Evolutionary conservation across 2,113 vertebrate genomes (phyloP), one percentile per base, ranked within the genome.

Genomic region (Cyanistes caeruleus): DNA sequence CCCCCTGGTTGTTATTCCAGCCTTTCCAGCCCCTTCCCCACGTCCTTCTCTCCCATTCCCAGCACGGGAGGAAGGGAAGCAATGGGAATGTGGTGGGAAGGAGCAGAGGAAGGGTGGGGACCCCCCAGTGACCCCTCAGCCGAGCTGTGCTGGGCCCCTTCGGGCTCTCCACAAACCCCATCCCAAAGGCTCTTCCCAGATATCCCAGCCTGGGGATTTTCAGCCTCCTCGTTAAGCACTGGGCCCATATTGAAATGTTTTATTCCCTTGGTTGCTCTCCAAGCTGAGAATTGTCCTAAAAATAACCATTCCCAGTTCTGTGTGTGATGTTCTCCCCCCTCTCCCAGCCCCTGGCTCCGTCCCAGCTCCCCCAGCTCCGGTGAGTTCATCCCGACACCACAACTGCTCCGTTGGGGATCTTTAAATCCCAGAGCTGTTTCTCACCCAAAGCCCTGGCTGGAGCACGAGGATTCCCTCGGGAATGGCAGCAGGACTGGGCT

Each of bases 201-300:
- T 35, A 4, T 41, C 72, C 64, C 43, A 5, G n/a, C 41, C 56
- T 8, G 1, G 49, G 23, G 21, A 63, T 79, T 87, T 88, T 35
- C 95, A 84, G 72, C 72, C 89, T 81, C 77, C 87, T 80, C 31
- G 12, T 69, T 41, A 31, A 69, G 62, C 53, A 22, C 59, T 12
- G 84, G 68, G 78, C 90, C 68, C 96, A 97, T 25, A 31, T 95
- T 96, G 94, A 95, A 95, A 23, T 27, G 0, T 84, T 97, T 93
- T 69, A 65, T 41, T 70, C 68, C 1, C 30, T 95, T 96, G 95
- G 93, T 84, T 13, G 22, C 4, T 77, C 64, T 96, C 95, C 96
- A 96, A 89, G 44, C 89, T 84, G 55, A 64, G 90, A 74, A 85
- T 81, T 10, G 72, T 48, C 91, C 96, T 96, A 97, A 96, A 97